Conservation (phyloP, 2,113 vertebrate species). For the Microcebus tavaratra region DNA sequence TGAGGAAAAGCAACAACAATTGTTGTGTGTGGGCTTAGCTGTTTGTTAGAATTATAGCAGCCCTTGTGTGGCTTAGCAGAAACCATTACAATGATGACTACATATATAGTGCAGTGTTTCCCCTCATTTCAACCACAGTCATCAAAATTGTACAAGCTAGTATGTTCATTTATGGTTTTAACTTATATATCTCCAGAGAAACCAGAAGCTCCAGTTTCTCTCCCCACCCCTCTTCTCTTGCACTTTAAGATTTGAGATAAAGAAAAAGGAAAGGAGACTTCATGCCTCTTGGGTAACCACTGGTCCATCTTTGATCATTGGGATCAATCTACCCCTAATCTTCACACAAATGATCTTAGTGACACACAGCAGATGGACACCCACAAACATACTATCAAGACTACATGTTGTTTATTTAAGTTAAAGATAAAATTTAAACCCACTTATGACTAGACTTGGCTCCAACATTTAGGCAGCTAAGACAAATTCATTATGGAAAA, state of each 20-base stretch:
- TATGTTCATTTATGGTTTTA: neutral
- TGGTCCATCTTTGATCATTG: neutral
- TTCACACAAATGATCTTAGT: neutral
- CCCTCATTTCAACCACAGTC: neutral
- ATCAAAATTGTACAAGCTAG: neutral
- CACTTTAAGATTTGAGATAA: neutral
- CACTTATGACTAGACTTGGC: neutral
- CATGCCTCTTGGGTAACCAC: neutral
- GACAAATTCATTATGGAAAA: neutral
- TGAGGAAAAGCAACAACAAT: neutral
- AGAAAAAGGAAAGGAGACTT: neutral
- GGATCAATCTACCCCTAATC: neutral
- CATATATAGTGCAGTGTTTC: neutral
- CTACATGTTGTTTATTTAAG: neutral
- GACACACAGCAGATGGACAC: neutral
- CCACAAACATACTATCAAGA: neutral
- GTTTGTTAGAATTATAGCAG: neutral
- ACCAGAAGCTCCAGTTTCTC: neutral
- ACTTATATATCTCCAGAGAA: constrained; percentile 9
- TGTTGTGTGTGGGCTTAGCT: neutral
- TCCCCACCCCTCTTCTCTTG: neutral
- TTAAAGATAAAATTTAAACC: neutral
- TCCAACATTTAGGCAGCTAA: neutral
- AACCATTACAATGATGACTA: neutral
- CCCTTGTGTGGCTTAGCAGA: neutral